Base-by-base conservation (phyloP, 1,140 invertebrate genomes). In the Microvelia longipes region DNA sequence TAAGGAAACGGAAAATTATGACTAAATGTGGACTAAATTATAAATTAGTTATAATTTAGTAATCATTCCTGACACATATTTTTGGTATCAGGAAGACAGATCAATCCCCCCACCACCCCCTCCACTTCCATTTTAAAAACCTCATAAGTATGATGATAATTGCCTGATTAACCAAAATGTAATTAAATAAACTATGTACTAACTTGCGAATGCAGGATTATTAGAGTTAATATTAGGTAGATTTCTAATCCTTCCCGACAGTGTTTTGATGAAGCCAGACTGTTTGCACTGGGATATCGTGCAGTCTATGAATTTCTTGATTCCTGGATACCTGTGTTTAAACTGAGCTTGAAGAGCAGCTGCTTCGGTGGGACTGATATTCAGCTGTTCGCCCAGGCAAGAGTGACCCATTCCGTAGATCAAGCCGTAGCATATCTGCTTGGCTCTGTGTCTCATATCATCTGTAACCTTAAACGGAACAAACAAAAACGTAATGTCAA, bases 331-430 rank as follows among this genome's bases (percentile, higher is more conserved):
- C 2, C 86, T 86, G 27, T 80, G 81, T 80, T 93, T 90, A 78
- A 99, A 99, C 1, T 85, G 84, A 70, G 90, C 86, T 74, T 91
- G 87, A 79, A 97, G 90, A 35, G 85, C 79, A 1, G 82, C 81
- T 0, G 96, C 95, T 76, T 96, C 90, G 66, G 86, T 80, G 79
- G 93, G 90, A 1, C 84, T 82, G n/a, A 96, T 85, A 69, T 86
- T 86, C 25, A 98, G 80, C 69, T 88, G 85, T 71, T 94, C 89
- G 0, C 88, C 85, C n/a, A 99, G 81, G 0, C 90, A 85, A 76
- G 88, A 91, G 15, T 86, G 82, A 14, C 96, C 93, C 86, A 98
- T 98, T n/a, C 96, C 96, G 79, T 98, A 98, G 66, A 99, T 90
- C 73, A 99, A 94, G 11, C 93, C 96, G 81, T 98, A 99, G 75